phyloP scores from a whole-genome alignment of 2,888 invertebrate species.

The Syrphus vitripennis region DNA sequence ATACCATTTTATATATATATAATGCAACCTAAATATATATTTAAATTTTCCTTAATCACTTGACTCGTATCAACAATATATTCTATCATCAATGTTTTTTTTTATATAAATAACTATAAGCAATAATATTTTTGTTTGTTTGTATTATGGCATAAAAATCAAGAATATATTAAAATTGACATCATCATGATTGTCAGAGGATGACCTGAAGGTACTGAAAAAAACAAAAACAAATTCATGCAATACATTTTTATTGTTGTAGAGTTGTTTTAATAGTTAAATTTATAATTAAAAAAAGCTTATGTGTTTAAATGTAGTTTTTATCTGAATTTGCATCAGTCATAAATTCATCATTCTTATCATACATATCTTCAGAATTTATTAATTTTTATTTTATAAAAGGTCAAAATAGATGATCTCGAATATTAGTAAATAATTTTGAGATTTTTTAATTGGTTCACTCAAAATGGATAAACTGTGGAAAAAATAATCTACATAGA shows the following conservation, averaged over 20 bases:
- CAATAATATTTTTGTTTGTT: slow-evolving; percentile 55
- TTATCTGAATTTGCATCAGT: slow-evolving; percentile 2
- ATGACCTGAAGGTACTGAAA: slow-evolving; percentile 78
- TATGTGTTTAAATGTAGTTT: slow-evolving; percentile 25
- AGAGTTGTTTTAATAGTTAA: not conserved
- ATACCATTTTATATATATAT: not conserved
- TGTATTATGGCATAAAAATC: slow-evolving; percentile 64
- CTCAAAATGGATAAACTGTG: not conserved
- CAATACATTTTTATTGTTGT: slow-evolving; percentile 36
- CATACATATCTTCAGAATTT: not conserved
- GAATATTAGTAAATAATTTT: not conserved
- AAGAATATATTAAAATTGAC: slow-evolving; percentile 74
- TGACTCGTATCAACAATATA: slow-evolving; percentile 66
- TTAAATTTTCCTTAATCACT: slow-evolving; percentile 71
- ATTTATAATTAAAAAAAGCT: not conserved
- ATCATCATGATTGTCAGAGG: slow-evolving; percentile 80
- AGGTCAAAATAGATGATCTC: not conserved
- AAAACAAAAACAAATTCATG: slow-evolving; percentile 13
- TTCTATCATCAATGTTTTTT: slow-evolving; percentile 45
- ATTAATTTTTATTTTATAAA: not conserved
- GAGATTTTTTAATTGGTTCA: not conserved
- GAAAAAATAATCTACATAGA: too few species aligned
- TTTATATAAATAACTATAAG: slow-evolving; percentile 23
- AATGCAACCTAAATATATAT: slow-evolving; percentile 28
- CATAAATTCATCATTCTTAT: slow-evolving; percentile 4